These are phyloP conservation scores for Torymus texanus DNA, from an alignment of 2,888 invertebrate genomes.

Conservation along the genomic window DNA sequence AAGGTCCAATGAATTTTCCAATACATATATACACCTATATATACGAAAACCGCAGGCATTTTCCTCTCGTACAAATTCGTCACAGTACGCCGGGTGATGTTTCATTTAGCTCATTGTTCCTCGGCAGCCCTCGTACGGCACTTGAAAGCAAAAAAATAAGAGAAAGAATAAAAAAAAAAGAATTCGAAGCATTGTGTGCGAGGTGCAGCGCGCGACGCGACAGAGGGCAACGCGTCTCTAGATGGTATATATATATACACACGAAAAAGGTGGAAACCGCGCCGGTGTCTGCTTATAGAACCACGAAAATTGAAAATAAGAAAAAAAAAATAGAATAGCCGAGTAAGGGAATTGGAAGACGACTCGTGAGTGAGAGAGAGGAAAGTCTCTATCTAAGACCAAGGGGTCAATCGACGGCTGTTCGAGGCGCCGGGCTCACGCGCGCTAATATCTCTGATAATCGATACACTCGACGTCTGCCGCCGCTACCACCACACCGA, in stretches of 20 bases:
- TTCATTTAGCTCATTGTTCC: constrained; percentile 34
- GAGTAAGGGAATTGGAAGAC: too few relatives aligned
- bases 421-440: constrained; percentile 33
- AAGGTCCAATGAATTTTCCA: too few relatives aligned
- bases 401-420: constrained; percentile 11
- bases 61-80: constrained; percentile 24
- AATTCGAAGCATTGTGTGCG: constrained; percentile 1
- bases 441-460: constrained; percentile 52
- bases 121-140: background rate
- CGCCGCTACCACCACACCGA: too few relatives aligned
- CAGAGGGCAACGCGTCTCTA: constrained; percentile 16
- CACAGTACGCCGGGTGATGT: constrained; percentile 29
- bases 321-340: background rate
- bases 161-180: background rate
- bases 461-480: constrained; percentile 50
- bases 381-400: too few relatives aligned
- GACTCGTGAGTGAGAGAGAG: background rate
- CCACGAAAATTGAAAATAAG: constrained; percentile 43
- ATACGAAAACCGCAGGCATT: background rate
- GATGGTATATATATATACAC: background rate
- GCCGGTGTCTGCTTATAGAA: background rate
- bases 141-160: background rate
- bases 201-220: background rate
- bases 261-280: background rate
- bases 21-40: background rate